Base-by-base conservation (phyloP, 1,140 invertebrate genomes). In the Heliconius eleuchia region DNA sequence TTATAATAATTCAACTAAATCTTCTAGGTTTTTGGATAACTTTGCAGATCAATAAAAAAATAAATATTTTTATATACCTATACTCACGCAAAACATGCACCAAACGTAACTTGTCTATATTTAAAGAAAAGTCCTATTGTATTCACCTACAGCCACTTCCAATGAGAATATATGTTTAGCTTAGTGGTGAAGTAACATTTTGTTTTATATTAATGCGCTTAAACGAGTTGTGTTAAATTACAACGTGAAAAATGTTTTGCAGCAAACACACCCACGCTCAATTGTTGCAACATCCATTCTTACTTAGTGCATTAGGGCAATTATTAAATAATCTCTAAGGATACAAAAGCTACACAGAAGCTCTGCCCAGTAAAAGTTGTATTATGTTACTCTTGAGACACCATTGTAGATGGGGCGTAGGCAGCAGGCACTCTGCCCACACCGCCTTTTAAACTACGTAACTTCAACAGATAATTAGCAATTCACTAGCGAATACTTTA, bases 381-480 rank as follows among this genome's bases (percentile, higher is more conserved):
- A 66, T 66, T 30, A 66, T 66, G 9, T 66, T 27, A 18, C 60
- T 66, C 60, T 30, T 2, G 13, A 66, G 60, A 66, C 60, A 16
- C 60, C 27, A 30, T 66, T 66, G 60, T 66, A 30, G 23, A 66
- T 30, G 30, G 74, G 57, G 76, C 80, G 81, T 83, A 70, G 60
- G 72, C 73, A 75, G 81, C 81, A 70, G 52, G 70, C 75, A 75
- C 30, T 55, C 27, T 27, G 37, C 86, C 84, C 83, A 84, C 84
- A 71, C 82, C 42, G 11, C 16, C 78, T 76, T 75, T 80, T 78
- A 81, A 82, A 86, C 71, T 83, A 81, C 83, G 46, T 77, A 78
- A 84, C 71, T 82, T 82, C 78, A 81, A 81, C 82, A 83, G 77
- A 85, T 84, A 83, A 84, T 84, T 83, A 83, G 74, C 80, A 80